phyloP scores from a whole-genome alignment of 2,888 invertebrate genomes.

The Drosophila rubida region DNA sequence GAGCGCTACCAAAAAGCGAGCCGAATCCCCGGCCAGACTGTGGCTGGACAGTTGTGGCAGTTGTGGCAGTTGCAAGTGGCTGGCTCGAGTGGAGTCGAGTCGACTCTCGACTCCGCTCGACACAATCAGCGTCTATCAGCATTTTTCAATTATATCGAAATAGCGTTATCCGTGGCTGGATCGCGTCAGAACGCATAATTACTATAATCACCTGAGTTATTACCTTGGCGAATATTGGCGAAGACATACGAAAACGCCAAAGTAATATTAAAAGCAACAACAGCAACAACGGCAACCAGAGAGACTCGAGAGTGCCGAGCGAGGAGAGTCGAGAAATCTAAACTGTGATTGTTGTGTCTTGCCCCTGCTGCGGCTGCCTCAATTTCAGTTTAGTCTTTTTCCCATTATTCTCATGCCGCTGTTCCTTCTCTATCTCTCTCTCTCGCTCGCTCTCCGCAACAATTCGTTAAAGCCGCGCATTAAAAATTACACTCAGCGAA shows the following conservation, averaged over 20 bases:
- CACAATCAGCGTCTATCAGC: slow-evolving; percentile 85
- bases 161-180: slow-evolving; percentile 85
- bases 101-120: slow-evolving; percentile 22
- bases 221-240: slow-evolving; percentile 84
- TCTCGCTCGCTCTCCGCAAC: slow-evolving; percentile 30
- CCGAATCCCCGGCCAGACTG: background rate
- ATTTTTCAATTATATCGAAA: slow-evolving; percentile 85
- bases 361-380: slow-evolving; percentile 46
- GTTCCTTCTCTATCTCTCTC: slow-evolving; percentile 42
- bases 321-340: slow-evolving; percentile 72
- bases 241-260: slow-evolving; percentile 68
- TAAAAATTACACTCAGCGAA: slow-evolving; percentile 71
- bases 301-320: background rate
- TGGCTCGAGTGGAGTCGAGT: slow-evolving; percentile 3
- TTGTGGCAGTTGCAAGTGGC: slow-evolving; percentile 36
- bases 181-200: slow-evolving; percentile 85
- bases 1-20: slow-evolving; percentile 13
- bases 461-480: slow-evolving; percentile 77
- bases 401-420: slow-evolving; percentile 72
- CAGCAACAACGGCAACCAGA: slow-evolving; percentile 25
- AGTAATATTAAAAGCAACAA: slow-evolving; percentile 63
- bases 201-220: slow-evolving; percentile 86
- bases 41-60: slow-evolving; percentile 38
- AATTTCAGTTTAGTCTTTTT: slow-evolving; percentile 75
- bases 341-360: slow-evolving; percentile 69